Evolutionary conservation across 2,113 vertebrate species (phyloP), one percentile per base, ranked within the genome.

Genomic region (Dendrocopos noguchii): DNA sequence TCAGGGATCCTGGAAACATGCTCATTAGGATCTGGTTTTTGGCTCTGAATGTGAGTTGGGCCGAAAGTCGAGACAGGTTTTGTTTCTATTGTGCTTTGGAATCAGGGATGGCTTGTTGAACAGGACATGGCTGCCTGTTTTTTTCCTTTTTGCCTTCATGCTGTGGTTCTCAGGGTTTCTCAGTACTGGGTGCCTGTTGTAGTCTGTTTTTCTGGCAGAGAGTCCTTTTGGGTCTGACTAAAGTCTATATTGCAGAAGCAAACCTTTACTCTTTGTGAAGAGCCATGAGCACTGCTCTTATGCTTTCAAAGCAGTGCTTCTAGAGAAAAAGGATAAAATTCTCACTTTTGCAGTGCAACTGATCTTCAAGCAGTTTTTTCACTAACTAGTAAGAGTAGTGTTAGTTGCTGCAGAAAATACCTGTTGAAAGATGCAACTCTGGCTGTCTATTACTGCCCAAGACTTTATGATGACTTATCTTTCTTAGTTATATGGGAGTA

Each of bases 131-230:
- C 10, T 13, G 10, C 29, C 28, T n/a, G 36, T 19, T 28, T 9
- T 19, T 11, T 9, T 2, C 11, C 27, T 10, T 17, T 9, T 2
- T 9, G 21, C n/a, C 13, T 42, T 84, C 81, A 9, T 1, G 1
- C 53, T 83, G 29, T 77, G 24, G 4, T 88, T 90, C 80, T 86
- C 67, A 44, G 28, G 8, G 28, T 83, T 87, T 84, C 46, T 68
- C 63, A 64, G 22, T 78, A 27, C 63, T 44, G 5, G 47, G 34
- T 75, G 57, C 63, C 22, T 60, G 15, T 71, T 44, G 44, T 56
- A 68, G 27, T 80, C 31, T 79, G 55, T 4, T 79, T 95, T 92
- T 87, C 39, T 87, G 70, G 44, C 66, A 76, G 19, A 14, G 36
- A 6, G 7, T 91, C 3, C 10, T 72, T 92, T 63, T 64, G 44